Percentiles rank a stretch among this genome's conserved stretches.
Evolutionary conservation across 2,888 invertebrate species (phyloP).

Genomic region (Tetragnatha montana): DNA sequence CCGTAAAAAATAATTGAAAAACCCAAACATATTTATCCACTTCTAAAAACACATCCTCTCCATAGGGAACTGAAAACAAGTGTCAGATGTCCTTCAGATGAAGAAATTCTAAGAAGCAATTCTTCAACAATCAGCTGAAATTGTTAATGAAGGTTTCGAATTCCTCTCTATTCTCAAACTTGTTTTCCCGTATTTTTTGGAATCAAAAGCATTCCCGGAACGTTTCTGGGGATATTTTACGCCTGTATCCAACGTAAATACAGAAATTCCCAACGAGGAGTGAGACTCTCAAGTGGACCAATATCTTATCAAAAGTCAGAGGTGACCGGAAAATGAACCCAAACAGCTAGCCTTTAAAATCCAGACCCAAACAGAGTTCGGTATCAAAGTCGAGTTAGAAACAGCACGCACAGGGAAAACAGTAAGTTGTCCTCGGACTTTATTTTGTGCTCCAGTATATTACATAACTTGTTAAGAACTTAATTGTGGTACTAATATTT

Average conservation of each 20-base stretch:
- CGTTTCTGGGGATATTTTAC: neutral
- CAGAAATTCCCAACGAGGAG: conserved; percentile 3
- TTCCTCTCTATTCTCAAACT: neutral
- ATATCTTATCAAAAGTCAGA: conserved; percentile 40
- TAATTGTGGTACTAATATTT: no score
- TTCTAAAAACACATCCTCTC: no score
- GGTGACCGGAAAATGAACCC: conserved; percentile 4
- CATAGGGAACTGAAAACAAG: no score
- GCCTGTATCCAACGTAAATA: neutral
- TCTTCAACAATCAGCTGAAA: no score
- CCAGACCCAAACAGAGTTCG: neutral
- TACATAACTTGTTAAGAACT: no score
- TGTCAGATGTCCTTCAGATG: no score
- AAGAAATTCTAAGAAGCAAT: no score
- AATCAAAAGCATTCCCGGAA: neutral
- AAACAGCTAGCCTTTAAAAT: conserved; percentile 28
- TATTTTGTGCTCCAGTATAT: no score
- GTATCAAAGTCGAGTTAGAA: conserved; percentile 3
- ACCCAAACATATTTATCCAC: no score
- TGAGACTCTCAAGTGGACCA: conserved; percentile 10
- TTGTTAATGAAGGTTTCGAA: neutral
- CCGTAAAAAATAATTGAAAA: no score
- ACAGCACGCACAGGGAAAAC: neutral
- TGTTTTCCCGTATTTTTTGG: neutral
- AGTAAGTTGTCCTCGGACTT: neutral